Base-by-base conservation (phyloP, 2,888 invertebrate species). In the Atethmia centrago region DNA sequence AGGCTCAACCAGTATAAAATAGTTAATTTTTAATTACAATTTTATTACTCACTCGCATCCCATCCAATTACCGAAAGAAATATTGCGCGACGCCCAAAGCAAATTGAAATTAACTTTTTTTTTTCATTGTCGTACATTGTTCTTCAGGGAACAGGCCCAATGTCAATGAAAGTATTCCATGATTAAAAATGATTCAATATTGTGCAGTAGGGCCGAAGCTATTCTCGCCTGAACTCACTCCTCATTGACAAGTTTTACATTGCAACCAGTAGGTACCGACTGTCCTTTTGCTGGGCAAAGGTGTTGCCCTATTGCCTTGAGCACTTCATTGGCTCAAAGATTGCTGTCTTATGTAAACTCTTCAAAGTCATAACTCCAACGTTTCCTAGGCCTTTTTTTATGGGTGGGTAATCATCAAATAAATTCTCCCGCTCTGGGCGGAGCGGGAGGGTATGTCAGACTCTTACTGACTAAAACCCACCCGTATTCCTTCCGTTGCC, bases 11-110 rank as follows among this genome's bases (percentile, higher is more conserved):
- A 90, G 92, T 93, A 95, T 94, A 91, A 94, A 93, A 95, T 95
- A 93, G 95, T 95, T 95, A 95, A 95, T 95, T 95, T 96, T 96
- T 96, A 96, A 96, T 96, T 95, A 96, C 95, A 93, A 91, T 96
- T 96, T 96, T 96, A 96, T 95, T 95, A 96, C 94, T 88, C 88
- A 90, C 89, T 88, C 92, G 90, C 95, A 92, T 94, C 95, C 95
- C 92, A 94, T 94, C 95, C 94, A 95, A 95, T 95, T 96, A 95
- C 92, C 86, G 83, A 92, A 94, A 94, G 93, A 95, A 93, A 95
- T 94, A 94, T 94, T 92, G 89, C 88, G 89, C 84, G 84, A 71
- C 86, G 80, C 86, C 85, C 83, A 88, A 88, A 87, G 88, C 87
- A 88, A 92, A 93, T 92, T 92, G 91, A 91, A 90, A 88, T 88